These are phyloP conservation scores for Suncus etruscus DNA, from an alignment of 2,113 vertebrate genomes.

Conservation along the genomic window DNA sequence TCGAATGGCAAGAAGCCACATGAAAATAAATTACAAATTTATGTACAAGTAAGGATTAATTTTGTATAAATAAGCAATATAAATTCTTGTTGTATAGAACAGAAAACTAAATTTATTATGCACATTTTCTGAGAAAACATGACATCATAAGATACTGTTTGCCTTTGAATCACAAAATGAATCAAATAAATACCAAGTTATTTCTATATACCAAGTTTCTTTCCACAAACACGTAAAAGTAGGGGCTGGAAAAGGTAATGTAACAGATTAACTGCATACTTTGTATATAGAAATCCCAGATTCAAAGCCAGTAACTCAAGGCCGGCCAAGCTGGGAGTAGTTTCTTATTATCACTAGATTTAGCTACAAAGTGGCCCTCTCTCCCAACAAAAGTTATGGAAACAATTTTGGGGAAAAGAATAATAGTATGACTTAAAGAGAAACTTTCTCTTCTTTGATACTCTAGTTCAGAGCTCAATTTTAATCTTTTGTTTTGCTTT, in stretches of 20 bases:
- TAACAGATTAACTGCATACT: too few relatives aligned
- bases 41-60: too few relatives aligned
- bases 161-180: neutral
- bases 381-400: neutral
- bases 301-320: too few relatives aligned
- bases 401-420: neutral
- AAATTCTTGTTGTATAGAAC: neutral
- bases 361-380: too few relatives aligned
- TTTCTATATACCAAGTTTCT: too few relatives aligned
- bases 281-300: too few relatives aligned
- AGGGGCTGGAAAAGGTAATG: too few relatives aligned
- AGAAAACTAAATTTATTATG: neutral
- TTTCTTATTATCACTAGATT: too few relatives aligned
- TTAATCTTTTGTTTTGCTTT: neutral
- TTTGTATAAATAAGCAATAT: neutral
- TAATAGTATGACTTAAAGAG: neutral
- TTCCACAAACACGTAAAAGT: too few relatives aligned
- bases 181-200: neutral
- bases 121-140: neutral
- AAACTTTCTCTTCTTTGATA: neutral
- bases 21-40: neutral
- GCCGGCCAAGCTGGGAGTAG: too few relatives aligned
- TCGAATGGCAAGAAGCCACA: neutral
- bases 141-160: neutral
- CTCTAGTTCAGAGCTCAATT: neutral